A percentile compares a stretch with the other conserved stretches of the same genome.
phyloP scores from a whole-genome alignment of 2,888 invertebrate species.

The Beris chalybata region DNA sequence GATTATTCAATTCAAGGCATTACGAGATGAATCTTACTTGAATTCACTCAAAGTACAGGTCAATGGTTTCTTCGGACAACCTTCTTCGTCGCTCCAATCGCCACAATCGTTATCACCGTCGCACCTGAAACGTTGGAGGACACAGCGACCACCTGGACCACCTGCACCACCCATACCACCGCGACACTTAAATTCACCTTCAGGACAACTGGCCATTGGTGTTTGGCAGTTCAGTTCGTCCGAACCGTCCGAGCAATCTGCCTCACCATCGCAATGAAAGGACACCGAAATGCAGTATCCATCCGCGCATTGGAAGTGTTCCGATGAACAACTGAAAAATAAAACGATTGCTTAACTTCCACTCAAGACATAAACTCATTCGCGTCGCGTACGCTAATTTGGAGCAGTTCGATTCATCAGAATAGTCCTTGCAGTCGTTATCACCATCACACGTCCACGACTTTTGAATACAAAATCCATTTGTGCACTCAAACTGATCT shows the following conservation, averaged over 20 bases:
- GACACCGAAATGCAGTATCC: slow-evolving; percentile 73
- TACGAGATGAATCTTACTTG: slow-evolving; percentile 58
- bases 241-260: slow-evolving; percentile 74
- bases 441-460: slow-evolving; percentile 79
- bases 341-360: slow-evolving; percentile 1
- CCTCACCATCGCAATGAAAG: slow-evolving; percentile 75
- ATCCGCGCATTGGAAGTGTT: slow-evolving; percentile 73
- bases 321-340: slow-evolving; percentile 65
- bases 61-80: slow-evolving; percentile 68
- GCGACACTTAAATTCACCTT: slow-evolving; percentile 76
- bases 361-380: neutral
- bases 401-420: slow-evolving; percentile 76
- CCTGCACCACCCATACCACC: slow-evolving; percentile 58
- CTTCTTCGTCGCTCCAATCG: slow-evolving; percentile 84
- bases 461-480: slow-evolving; percentile 75
- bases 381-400: slow-evolving; percentile 62
- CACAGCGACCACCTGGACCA: slow-evolving; percentile 62
- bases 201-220: slow-evolving; percentile 66
- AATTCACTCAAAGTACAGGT: slow-evolving; percentile 72
- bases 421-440: slow-evolving; percentile 78
- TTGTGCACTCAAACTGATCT: slow-evolving; percentile 74
- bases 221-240: slow-evolving; percentile 70
- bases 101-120: slow-evolving; percentile 87
- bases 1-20: neutral
- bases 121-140: slow-evolving; percentile 74